phyloP scores from a whole-genome alignment of 2,113 vertebrate genomes.

The Cryptotis parvus region DNA sequence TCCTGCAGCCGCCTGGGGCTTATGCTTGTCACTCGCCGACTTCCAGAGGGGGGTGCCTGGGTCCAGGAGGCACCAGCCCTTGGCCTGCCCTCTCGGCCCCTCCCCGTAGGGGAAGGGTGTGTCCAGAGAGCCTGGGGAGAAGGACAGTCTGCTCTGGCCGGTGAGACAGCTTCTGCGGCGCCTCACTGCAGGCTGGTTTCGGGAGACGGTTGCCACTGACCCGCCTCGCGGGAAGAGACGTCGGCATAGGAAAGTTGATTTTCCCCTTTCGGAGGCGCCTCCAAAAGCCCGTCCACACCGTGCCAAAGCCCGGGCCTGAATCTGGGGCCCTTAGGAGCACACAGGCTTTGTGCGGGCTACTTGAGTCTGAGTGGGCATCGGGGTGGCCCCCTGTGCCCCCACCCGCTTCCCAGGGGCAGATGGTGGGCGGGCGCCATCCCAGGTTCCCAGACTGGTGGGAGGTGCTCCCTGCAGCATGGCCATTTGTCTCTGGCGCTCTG shows the following conservation, averaged over 20 bases:
- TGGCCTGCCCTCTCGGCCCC: not conserved
- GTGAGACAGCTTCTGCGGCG: no score
- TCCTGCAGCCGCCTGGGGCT: not conserved
- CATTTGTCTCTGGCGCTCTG: not conserved
- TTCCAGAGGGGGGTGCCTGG: not conserved
- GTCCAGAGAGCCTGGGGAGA: no score
- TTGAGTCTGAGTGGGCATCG: not conserved
- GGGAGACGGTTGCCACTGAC: no score
- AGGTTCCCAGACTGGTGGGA: not conserved
- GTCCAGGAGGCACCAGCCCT: not conserved
- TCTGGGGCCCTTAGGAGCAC: not conserved
- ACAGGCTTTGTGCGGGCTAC: not conserved
- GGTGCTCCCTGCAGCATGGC: not conserved
- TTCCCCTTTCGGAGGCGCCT: not conserved
- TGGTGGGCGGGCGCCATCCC: slow-evolving; percentile 27
- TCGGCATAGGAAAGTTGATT: not conserved
- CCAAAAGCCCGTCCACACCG: not conserved
- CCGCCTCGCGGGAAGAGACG: not conserved
- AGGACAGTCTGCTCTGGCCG: no score
- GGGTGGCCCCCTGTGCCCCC: no score
- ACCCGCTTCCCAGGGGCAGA: not conserved
- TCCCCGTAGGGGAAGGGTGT: no score
- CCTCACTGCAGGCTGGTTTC: no score
- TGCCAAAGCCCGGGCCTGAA: not conserved
- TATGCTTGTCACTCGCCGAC: not conserved